These are phyloP conservation scores for Noctua comes DNA, from an alignment of 2,888 invertebrate genomes.

Conservation along the genomic window DNA sequence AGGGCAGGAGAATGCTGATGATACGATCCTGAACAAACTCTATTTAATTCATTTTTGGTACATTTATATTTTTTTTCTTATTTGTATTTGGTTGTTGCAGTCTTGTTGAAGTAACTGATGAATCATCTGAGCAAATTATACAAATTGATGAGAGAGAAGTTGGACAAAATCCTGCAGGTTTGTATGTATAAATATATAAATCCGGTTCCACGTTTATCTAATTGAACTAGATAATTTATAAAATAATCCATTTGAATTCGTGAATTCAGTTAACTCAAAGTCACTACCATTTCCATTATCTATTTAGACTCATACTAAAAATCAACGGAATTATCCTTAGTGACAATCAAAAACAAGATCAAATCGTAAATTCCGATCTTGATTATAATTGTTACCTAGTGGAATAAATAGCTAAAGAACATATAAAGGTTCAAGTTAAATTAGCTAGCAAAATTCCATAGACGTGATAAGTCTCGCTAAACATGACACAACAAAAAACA, in stretches of 20 bases:
- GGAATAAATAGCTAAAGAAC: slow-evolving; percentile 29
- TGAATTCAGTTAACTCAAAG: neutral
- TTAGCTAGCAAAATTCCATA: neutral
- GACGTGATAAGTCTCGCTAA: neutral
- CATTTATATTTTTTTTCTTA: neutral
- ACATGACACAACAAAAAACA: neutral
- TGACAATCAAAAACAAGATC: slow-evolving; percentile 45
- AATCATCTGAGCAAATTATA: slow-evolving; percentile 78
- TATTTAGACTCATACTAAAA: slow-evolving; percentile 13
- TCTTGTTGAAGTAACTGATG: slow-evolving; percentile 84
- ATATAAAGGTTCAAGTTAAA: neutral
- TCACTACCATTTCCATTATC: neutral
- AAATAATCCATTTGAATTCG: neutral
- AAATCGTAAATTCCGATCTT: slow-evolving; percentile 34
- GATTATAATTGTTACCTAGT: slow-evolving; percentile 47
- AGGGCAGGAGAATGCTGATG: neutral
- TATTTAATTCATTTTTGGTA: neutral
- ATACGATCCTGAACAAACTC: neutral
- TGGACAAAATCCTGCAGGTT: slow-evolving; percentile 83
- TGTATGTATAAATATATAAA: slow-evolving; percentile 30
- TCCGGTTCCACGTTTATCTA: neutral
- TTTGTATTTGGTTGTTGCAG: slow-evolving; percentile 68
- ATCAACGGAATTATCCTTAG: slow-evolving; percentile 20
- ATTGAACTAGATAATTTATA: neutral
- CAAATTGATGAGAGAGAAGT: slow-evolving; percentile 86